These are phyloP conservation scores for Baronia brevicornis DNA, from an alignment of 2,888 invertebrate species.

Conservation along the genomic window DNA sequence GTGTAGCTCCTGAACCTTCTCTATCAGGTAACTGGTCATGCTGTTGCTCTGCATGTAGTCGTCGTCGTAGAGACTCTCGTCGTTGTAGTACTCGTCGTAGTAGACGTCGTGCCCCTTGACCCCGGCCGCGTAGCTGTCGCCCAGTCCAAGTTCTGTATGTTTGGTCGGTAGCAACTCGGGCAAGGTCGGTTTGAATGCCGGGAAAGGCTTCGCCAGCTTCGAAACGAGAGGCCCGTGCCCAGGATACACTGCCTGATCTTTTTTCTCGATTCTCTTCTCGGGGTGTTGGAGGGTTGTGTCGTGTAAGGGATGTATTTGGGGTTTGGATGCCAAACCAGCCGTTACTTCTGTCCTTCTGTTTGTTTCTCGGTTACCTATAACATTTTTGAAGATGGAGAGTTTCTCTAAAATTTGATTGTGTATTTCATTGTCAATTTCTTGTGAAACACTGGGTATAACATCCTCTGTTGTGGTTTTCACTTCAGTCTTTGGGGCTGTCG, in stretches of 20 bases:
- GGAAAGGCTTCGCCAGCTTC: slow-evolving; percentile 30
- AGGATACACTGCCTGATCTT: slow-evolving; percentile 45
- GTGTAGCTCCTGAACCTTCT: slow-evolving; percentile 68
- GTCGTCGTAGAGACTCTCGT: slow-evolving; percentile 58
- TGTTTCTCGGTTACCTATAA: slow-evolving; percentile 38
- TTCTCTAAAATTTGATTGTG: slow-evolving; percentile 46
- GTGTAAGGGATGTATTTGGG: slow-evolving; percentile 55
- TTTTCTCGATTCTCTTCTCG: slow-evolving; percentile 57
- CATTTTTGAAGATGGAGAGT: slow-evolving; percentile 54
- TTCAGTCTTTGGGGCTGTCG: slow-evolving; percentile 13
- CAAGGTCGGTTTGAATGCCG: slow-evolving; percentile 54
- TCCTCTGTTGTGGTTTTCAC: slow-evolving; percentile 20
- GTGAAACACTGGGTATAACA: slow-evolving; percentile 18
- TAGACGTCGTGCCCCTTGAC: slow-evolving; percentile 38
- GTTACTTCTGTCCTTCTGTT: slow-evolving; percentile 26
- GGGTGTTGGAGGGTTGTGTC: slow-evolving; percentile 41
- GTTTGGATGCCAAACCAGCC: slow-evolving; percentile 37
- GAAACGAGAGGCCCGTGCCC: slow-evolving; percentile 15
- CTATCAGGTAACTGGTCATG: slow-evolving; percentile 65
- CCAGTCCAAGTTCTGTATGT: slow-evolving; percentile 34
- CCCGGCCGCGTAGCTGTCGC: slow-evolving; percentile 39
- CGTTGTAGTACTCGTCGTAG: slow-evolving; percentile 59
- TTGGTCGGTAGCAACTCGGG: slow-evolving; percentile 35
- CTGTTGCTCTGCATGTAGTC: slow-evolving; percentile 66
- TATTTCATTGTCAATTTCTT: slow-evolving; percentile 37